Conservation (phyloP, 2,888 invertebrate species). For the Lucinisca nassula region DNA sequence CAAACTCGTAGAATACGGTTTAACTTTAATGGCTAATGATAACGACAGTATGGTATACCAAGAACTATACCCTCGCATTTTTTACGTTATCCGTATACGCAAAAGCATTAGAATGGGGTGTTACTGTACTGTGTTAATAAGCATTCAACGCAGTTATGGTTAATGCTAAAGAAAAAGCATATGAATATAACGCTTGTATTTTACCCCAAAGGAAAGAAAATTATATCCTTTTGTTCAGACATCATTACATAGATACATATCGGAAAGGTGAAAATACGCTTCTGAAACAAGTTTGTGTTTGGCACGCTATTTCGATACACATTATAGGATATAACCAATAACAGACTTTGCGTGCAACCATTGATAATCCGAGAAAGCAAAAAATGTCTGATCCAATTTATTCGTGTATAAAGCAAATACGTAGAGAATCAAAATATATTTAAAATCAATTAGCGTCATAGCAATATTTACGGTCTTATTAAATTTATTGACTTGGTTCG, state of each 20-base stretch:
- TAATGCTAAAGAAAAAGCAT: too few species aligned
- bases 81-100: too few species aligned
- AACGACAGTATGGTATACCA: too few species aligned
- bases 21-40: too few species aligned
- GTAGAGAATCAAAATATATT: not conserved
- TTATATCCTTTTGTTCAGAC: too few species aligned
- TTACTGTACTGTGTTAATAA: too few species aligned
- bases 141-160: too few species aligned
- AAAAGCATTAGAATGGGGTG: too few species aligned
- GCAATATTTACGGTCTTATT: not conserved
- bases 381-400: slow-evolving; percentile 8
- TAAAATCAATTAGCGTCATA: not conserved
- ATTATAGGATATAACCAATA: not conserved
- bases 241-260: not conserved
- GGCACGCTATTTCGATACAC: not conserved
- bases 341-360: not conserved
- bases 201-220: too few species aligned
- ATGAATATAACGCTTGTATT: too few species aligned
- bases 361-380: not conserved
- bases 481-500: not conserved
- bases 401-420: not conserved
- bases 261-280: not conserved
- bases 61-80: too few species aligned
- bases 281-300: not conserved
- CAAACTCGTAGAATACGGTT: too few species aligned